Percentiles rank a stretch among this genome's conserved stretches.
Evolutionary conservation across 2,888 invertebrate genomes (phyloP).

Genomic region (Drosophila paucipuncta): DNA sequence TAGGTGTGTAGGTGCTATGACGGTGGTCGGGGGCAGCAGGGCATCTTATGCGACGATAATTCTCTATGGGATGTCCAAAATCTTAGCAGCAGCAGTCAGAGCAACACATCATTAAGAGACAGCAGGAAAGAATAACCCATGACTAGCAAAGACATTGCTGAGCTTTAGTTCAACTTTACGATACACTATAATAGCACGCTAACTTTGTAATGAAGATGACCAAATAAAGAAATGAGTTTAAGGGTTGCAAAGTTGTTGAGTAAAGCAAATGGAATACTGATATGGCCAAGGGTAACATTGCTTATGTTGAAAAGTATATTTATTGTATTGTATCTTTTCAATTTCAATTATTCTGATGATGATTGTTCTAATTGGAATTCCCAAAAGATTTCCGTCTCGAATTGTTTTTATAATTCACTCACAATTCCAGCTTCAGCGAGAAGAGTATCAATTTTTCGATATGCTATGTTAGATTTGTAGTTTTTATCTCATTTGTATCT

Average conservation of each 20-base stretch:
- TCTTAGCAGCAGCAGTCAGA: conserved; percentile 68
- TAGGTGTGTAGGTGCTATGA: conserved; percentile 54
- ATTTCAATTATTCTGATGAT: neutral
- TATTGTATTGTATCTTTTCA: neutral
- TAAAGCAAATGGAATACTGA: neutral
- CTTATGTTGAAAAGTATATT: neutral
- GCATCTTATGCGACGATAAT: conserved; percentile 55
- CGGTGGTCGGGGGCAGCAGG: conserved; percentile 36
- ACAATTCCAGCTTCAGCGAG: neutral
- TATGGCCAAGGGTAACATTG: neutral
- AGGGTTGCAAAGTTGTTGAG: neutral
- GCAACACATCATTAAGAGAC: conserved; percentile 76
- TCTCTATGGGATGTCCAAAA: conserved; percentile 68
- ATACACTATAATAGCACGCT: conserved; percentile 42
- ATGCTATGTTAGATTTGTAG: conserved; percentile 7
- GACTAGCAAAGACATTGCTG: conserved; percentile 60
- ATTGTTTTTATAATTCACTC: neutral
- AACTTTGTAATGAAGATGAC: conserved; percentile 33
- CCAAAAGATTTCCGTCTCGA: neutral
- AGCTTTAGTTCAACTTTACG: conserved; percentile 60
- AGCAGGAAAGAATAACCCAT: conserved; percentile 57
- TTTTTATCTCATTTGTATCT: conserved; percentile 65
- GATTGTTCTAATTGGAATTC: neutral
- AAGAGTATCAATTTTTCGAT: conserved; percentile 48
- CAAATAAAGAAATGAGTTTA: neutral